Evolutionary conservation across 2,888 invertebrate genomes (phyloP), one percentile per base, ranked within the genome.

Genomic region (Morinoia aosen): DNA sequence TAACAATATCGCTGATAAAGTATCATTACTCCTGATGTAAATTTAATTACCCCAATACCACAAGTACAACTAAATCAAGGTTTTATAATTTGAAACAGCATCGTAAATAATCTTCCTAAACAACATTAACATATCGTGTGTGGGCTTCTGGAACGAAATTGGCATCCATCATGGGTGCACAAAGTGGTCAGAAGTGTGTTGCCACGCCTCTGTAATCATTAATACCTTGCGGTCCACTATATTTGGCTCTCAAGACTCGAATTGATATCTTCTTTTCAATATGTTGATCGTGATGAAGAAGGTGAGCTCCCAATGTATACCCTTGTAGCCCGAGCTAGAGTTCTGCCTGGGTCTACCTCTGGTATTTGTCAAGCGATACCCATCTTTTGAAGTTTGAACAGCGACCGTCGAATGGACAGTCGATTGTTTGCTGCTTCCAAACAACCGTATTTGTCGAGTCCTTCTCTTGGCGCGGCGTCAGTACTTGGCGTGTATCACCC

Each of bases 361-460:
- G 48, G 40, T 90, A 90, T 90, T 90, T 90, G 48, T 48, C 90
- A 90, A 90, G 19, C 90, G 90, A 40, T 90, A 40, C 90, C 40
- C 12, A 90, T 48, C 48, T 48, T 90, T 40, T 40, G 48, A 90
- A 48, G 90, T 48, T 90, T 90, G 90, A 90, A 90, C 33, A 16
- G 90, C 33, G 19, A 90, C 16, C 90, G 90, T 90, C 90, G 90
- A 90, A 39, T 40, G 90, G 57, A 57, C 58, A 57, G 39, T 57
- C 33, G 93, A n/a, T 14, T 93, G 93, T 93, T 93, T 56, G 93
- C 93, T 57, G 93, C 57, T 33, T 57, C 57, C 57, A 93, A 93
- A 93, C 93, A 57, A 93, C 93, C 93, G 93, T 93, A 33, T 93
- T 93, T 93, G 93, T 56, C 33, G 39, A 16, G 58, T 93, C 93